Base-by-base conservation (phyloP, 2,888 invertebrate species). In the Calliphora vomitoria region DNA sequence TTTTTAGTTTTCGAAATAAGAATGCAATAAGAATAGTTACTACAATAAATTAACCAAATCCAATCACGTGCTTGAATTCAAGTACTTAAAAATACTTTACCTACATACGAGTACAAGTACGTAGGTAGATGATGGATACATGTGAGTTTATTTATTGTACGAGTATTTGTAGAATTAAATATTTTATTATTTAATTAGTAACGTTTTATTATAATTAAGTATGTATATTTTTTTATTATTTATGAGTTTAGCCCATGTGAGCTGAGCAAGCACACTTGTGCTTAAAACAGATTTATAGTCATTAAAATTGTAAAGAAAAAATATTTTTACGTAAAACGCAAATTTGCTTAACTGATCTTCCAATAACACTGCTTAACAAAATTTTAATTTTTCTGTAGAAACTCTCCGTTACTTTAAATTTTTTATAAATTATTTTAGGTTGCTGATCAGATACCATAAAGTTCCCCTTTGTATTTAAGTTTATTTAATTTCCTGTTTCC, bases 11-110 rank as follows among this genome's bases (percentile, higher is more conserved):
- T n/a, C 18, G 0, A 20, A 20, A 3, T 20, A 55, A 10, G 1
- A 55, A 55, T 20, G 25, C 58, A 58, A 25, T 25, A 20, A 58
- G 10, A 31, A 20, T 25, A 25, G 3, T 38, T 15, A 11, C 15
- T 35, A 38, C 35, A 35, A 35, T 8, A 64, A 64, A 38, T 38
- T 38, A 64, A 38, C n/a, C 3, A 64, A 18, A 64, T n/a, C 64
- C 20, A 64, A 64, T 68, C 68, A 69, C 47, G 47, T 69, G 47
- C 31, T 50, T 35, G 35, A 35, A 35, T 35, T 64, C 38, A 20
- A 11, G 11, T 58, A 38, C n/a, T 64, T n/a, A 38, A 3, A 64
- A 31, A 62, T 62, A 15, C 11, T 58, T 58, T 11, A 58, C 18
- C 11, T 25, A 58, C 20, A 25, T 58, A 53, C 13, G 18, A 18